Base-by-base conservation (phyloP, 1,140 invertebrate genomes). In the Homalodisca vitripennis region DNA sequence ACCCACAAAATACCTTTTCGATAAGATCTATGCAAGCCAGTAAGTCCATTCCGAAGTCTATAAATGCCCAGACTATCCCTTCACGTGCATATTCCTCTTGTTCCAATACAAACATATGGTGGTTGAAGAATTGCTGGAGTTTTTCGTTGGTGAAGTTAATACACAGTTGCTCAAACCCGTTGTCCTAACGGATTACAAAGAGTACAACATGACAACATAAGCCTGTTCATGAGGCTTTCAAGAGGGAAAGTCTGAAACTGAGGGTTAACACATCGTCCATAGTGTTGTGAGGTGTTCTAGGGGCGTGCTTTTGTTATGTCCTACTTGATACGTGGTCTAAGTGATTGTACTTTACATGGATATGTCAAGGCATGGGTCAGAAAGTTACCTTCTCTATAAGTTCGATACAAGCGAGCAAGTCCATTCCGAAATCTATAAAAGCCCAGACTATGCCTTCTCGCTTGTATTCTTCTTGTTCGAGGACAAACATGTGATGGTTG, bases 81-180 rank as follows among this genome's bases (percentile, higher is more conserved):
- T 99, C 97, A 77, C 92, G 89, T 80, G 97, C 92, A 86, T 99
- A 99, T 80, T 98, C 97, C 86, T 99, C 98, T 91, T 99, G 98
- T 85, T 99, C 98, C 80, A 99, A 88, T 76, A 99, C 95, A 85
- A 99, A 99, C 97, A 99, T 99, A 86, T 99, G 98, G 83, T 99
- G 97, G 87, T 99, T 99, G 94, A 99, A 99, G 89, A 99, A 99
- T 84, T 99, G 98, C 86, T 99, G 97, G 76, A 99, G 88, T 83
- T 98, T 97, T 88, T 99, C 98, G 84, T 99, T 99, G 83, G 98
- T 98, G 87, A 98, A 99, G 89, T 99, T 99, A 90, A 99, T 99
- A 87, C 97, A 99, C 81, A 99, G 88, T 85, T 99, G 98, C 86
- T 99, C 97, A 88, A 99, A 99, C 84, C 95, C 93, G 88, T 99